These are phyloP conservation scores for Lanistes nyassanus DNA, from an alignment of 1,140 invertebrate species.

Conservation along the genomic window DNA sequence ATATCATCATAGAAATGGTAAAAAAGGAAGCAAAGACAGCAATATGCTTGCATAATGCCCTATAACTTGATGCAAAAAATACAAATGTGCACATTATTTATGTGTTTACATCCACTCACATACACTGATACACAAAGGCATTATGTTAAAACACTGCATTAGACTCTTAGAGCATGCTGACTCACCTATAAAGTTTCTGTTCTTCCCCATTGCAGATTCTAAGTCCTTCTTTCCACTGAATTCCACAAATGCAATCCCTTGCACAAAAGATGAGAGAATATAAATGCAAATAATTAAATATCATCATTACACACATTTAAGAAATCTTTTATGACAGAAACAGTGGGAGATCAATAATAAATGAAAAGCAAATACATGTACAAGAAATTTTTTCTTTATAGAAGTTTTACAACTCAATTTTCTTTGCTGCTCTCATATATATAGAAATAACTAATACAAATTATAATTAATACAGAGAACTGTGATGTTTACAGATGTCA, in stretches of 20 bases:
- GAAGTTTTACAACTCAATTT: too few species aligned
- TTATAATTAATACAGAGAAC: too few species aligned
- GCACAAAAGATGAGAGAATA: background rate
- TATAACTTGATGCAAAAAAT: background rate
- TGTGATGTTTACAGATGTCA: too few species aligned
- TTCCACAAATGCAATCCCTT: conserved; percentile 79
- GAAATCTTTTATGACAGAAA: too few species aligned
- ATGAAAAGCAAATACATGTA: background rate
- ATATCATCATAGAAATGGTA: background rate
- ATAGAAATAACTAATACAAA: too few species aligned
- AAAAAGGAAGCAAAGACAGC: background rate
- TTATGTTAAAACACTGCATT: too few species aligned
- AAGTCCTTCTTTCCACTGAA: conserved; percentile 86
- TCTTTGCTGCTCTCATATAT: too few species aligned
- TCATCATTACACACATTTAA: too few species aligned
- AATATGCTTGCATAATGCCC: background rate
- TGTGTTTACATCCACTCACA: background rate
- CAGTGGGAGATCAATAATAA: too few species aligned
- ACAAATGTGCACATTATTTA: background rate
- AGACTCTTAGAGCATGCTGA: conserved; percentile 3
- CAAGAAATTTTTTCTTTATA: too few species aligned
- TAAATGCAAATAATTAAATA: background rate
- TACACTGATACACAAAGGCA: background rate
- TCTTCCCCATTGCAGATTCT: conserved; percentile 84
- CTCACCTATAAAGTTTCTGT: conserved; percentile 80